Evolutionary conservation across 1,140 invertebrate genomes (phyloP), one percentile per base, ranked within the genome.

Genomic region (Paracyclopina nana): DNA sequence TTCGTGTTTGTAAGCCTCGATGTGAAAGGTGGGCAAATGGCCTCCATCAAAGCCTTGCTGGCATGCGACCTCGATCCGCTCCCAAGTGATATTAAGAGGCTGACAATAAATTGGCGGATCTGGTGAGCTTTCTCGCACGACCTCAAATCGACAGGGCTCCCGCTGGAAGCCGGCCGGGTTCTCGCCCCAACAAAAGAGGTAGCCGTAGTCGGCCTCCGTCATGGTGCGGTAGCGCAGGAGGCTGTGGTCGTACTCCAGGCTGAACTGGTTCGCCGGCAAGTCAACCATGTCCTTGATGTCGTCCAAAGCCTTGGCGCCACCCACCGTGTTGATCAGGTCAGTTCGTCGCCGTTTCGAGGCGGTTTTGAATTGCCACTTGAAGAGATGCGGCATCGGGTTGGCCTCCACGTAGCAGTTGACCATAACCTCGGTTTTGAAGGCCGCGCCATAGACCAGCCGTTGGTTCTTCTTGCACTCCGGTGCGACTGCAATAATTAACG

Each of bases 71-170:
- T 38, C 20, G 20, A n/a, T n/a, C 20, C 14, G n/a, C 34, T 38
- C 34, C 34, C 34, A 38, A 38, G 34, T 38, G 3, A 38, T 20
- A 38, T 38, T 38, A n/a, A 14, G n/a, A 5, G 22, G 9, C 3
- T 14, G 8, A 22, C 43, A 45, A 16, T 27, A 16, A n/a, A n/a
- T n/a, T 20, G 16, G 16, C 22, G 43, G 24, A n/a, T 57, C 43
- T 4, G 43, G 24, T 14, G 43, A 16, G 34, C 18, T 3, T 50
- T 48, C 53, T 27, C 50, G 59, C 18, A 62, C 56, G 12, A 62
- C 50, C n/a, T 48, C 55, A 48, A 59, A 62, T 27, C 56, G 53
- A 43, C 61, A 62, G 1, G 60, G 58, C 41, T 59, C 58, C 6
- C 49, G 50, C 20, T 60, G 59, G 12, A 40, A 52, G 3, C 61